Base-by-base conservation (phyloP, 2,113 vertebrate species). In the Solea senegalensis region DNA sequence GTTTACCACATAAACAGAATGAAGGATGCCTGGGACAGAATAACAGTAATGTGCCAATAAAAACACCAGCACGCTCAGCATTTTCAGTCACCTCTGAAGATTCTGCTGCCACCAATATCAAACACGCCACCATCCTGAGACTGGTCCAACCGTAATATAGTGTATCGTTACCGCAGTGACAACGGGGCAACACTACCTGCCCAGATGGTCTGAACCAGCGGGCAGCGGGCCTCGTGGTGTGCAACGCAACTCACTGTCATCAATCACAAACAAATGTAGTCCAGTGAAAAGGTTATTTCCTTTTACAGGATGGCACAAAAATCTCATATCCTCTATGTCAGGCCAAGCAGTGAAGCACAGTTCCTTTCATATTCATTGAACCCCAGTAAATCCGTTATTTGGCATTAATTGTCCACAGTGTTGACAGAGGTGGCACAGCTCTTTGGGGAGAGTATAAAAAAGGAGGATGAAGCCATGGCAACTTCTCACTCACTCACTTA, bases 201-300 rank as follows among this genome's bases (percentile, higher is more conserved):
- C 82, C 89, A 88, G 84, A 91, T 86, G 88, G 84, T 80, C 65
- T 10, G 60, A 80, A 59, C 69, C 74, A 78, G 82, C 51, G 59
- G 77, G 72, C 48, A 53, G 8, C 3, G 12, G 72, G 9, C 59
- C 50, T 52, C 11, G 0, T 62, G 69, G 49, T 10, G 64, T 9
- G 74, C 5, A 0, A 27, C 0, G 12, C 69, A 60, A 81, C 68
- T 72, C 71, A 48, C 56, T 50, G 70, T 56, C 76, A 86, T 80
- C 82, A 77, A 78, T 88, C 84, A 78, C 51, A 16, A n/a, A 72
- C 71, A 82, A 83, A 84, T 72, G 55, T 15, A 14, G 49, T 66
- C 44, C 60, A 45, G 51, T 50, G 54, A 78, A 88, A 76, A 84
- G 57, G 66, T 76, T 58, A 72, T 54, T 69, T 70, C 14, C 55